Base-by-base conservation (phyloP, 1,140 invertebrate genomes). In the Alviniconcha marisindica region DNA sequence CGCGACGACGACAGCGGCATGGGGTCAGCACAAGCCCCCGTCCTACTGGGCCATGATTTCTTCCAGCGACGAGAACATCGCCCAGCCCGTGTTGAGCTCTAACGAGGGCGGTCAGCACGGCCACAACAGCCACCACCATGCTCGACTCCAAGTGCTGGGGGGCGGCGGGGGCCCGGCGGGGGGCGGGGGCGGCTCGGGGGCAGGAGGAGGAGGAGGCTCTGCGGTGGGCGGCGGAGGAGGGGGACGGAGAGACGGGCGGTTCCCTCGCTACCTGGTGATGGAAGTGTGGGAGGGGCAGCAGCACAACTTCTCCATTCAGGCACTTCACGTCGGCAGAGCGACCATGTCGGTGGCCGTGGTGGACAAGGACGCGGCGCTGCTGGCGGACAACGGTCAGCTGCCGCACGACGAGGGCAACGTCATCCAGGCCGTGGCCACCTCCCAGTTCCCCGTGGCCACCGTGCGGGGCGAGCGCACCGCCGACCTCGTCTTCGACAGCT, bases 401-500 rank as follows among this genome's bases (percentile, higher is more conserved):
- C 38, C 42, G 18, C 48, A 56, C 51, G 2, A 36, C 18, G 33
- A 14, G 28, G 18, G 48, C 63, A 82, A 60, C 71, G 38, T 74
- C 28, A 83, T 84, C 54, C 87, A 86, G 44, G 82, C 87, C 14
- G 74, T 91, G 54, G 85, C 88, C 31, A 82, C 86, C 28, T 84
- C 85, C 38, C 80, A 89, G 76, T 89, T 88, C 69, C 82, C 84
- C 36, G 87, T 91, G 60, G 81, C 86, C 4, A 84, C 86, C 1
- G 82, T 86, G 63, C 77, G 90, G 36, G 89, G 85, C 33, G 87
- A 87, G 73, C 88, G 91, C 83, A 82, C 86, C 2, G 90, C 91
- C 0, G 92, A 92, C 83, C 83, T 91, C 83, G 90, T 89, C 31
- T 92, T 92, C 86, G 88, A 92, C 83, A 88, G 86, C 77, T 86